Evolutionary conservation across 1,140 invertebrate species (phyloP).

Genomic region (Laupala kohalensis): DNA sequence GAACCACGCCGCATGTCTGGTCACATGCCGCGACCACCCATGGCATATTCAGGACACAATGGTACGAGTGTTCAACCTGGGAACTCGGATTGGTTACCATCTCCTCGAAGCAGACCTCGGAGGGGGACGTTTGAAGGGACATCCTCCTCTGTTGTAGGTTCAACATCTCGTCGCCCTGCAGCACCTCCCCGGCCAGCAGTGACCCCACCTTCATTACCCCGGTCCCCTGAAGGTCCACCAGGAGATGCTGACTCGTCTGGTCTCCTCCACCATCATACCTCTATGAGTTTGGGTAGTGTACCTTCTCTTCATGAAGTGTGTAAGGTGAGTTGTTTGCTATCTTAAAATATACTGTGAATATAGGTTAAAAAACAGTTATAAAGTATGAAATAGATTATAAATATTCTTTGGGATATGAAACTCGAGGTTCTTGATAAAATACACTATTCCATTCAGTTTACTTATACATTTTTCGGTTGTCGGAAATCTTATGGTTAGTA

Average conservation of each 20-base stretch:
- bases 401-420: too few relatives aligned
- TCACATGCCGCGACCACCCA: slow-evolving; percentile 19
- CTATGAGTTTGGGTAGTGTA: slow-evolving; percentile 54
- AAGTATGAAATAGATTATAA: too few relatives aligned
- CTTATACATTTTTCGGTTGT: too few relatives aligned
- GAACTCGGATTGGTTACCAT: not conserved
- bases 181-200: slow-evolving; percentile 36
- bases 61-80: slow-evolving; percentile 16
- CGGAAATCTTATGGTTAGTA: too few relatives aligned
- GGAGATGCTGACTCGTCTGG: slow-evolving; percentile 10
- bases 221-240: slow-evolving; percentile 29
- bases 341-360: too few relatives aligned
- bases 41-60: slow-evolving; percentile 22
- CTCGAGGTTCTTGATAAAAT: too few relatives aligned
- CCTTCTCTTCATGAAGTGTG: slow-evolving; percentile 48
- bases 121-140: not conserved
- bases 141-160: slow-evolving; percentile 9
- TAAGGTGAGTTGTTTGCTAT: slow-evolving; percentile 9
- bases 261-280: not conserved
- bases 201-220: slow-evolving; percentile 36
- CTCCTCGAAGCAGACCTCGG: not conserved
- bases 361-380: too few relatives aligned
- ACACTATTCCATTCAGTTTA: too few relatives aligned
- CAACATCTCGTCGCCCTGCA: slow-evolving; percentile 31
- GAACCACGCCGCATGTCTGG: slow-evolving; percentile 18